These are phyloP conservation scores for Tarsius wallacei DNA, from an alignment of 2,797 vertebrate genomes.

Conservation along the genomic window DNA sequence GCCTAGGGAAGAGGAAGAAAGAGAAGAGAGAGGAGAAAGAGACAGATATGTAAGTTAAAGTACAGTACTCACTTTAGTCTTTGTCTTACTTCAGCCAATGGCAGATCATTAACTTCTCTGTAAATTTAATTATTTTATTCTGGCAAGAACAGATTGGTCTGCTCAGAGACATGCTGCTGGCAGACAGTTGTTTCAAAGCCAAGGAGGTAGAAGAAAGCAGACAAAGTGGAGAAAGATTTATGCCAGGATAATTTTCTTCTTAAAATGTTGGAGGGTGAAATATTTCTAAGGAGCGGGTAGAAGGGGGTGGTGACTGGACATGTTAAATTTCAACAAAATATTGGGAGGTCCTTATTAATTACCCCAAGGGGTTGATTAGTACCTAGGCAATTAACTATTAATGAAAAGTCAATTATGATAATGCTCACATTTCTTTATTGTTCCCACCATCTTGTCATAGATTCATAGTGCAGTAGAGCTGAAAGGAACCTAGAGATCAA, in stretches of 20 bases:
- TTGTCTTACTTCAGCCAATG: not conserved
- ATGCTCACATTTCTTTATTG: not conserved
- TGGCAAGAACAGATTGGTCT: not conserved
- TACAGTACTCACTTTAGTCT: not conserved
- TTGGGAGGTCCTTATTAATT: not conserved
- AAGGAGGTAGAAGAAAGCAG: constrained; percentile 17
- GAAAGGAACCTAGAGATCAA: not conserved
- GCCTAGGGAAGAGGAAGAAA: rapidly evolving
- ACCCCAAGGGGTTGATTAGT: not conserved
- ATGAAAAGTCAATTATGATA: not conserved
- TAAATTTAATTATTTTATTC: constrained; percentile 56
- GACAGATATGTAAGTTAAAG: constrained; percentile 14
- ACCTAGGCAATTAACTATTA: not conserved
- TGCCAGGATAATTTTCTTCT: constrained; percentile 24
- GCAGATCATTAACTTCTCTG: constrained; percentile 72
- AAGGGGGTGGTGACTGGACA: not conserved
- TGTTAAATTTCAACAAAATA: not conserved
- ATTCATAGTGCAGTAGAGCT: not conserved
- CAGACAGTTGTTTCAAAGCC: constrained; percentile 62
- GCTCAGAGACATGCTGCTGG: constrained; percentile 60
- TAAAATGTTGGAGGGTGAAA: constrained; percentile 16
- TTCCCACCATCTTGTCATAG: not conserved
- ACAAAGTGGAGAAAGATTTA: not conserved
- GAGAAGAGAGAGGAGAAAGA: not conserved
- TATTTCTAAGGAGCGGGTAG: not conserved